Percentiles rank a stretch among this genome's conserved stretches.
Conservation (phyloP, 2,888 invertebrate species). For the Phytoseiulus persimilis region DNA sequence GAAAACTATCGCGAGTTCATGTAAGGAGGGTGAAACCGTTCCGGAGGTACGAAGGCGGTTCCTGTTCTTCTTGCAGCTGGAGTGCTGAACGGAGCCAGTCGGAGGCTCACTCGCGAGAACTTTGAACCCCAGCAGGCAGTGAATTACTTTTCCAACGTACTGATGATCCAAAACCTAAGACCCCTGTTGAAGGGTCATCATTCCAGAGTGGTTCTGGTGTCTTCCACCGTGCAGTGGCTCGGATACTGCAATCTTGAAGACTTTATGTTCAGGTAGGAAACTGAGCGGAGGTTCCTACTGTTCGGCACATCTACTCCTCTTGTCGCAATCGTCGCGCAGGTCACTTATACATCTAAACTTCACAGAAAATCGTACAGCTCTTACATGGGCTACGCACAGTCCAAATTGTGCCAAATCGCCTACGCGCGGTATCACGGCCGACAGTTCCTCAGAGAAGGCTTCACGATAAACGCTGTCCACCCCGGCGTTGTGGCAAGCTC, state of each 20-base stretch:
- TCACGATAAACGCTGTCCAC: slow-evolving; percentile 12
- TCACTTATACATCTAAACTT: no score
- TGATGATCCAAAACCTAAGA: neutral
- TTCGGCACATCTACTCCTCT: no score
- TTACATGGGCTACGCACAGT: slow-evolving; percentile 7
- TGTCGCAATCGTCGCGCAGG: no score
- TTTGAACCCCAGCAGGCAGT: slow-evolving; percentile 13
- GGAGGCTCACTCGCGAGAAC: neutral
- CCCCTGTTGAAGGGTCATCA: neutral
- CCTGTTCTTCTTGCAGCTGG: neutral
- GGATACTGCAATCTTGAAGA: slow-evolving; percentile 19
- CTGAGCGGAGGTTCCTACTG: neutral
- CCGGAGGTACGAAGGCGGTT: no score
- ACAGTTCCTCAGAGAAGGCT: slow-evolving; percentile 9
- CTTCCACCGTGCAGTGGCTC: neutral
- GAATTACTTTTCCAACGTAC: neutral
- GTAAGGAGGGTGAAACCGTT: no score
- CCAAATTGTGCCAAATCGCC: neutral
- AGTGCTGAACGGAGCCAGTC: neutral
- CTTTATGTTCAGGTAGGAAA: slow-evolving; percentile 7
- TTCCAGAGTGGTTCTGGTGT: neutral
- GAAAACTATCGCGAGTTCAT: no score
- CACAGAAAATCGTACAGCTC: neutral
- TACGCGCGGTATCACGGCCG: neutral
- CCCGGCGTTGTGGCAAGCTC: slow-evolving; percentile 7